Evolutionary conservation across 2,113 vertebrate species (phyloP).

Genomic region (Mirza zaza): DNA sequence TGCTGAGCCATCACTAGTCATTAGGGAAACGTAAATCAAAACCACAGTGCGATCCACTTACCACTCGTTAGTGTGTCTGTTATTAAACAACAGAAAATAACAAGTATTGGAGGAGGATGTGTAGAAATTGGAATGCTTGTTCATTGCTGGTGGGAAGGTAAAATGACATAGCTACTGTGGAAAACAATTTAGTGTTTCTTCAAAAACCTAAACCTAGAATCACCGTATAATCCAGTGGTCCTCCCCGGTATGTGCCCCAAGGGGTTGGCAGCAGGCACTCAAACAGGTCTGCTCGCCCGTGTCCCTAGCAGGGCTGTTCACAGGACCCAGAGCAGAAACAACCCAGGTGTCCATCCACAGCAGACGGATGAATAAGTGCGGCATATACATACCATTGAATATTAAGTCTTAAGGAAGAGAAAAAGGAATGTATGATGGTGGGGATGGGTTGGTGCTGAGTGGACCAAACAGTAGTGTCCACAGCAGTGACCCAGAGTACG

Average conservation of each 20-base stretch:
- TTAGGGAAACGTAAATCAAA: background rate
- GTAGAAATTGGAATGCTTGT: background rate
- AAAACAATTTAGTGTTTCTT: background rate
- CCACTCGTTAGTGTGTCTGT: no score
- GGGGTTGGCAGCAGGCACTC: background rate
- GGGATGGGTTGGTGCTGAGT: background rate
- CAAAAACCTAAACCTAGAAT: background rate
- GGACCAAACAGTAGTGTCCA: background rate
- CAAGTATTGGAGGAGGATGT: fast-evolving
- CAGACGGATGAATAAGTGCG: background rate
- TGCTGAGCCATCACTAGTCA: fast-evolving
- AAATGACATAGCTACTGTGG: background rate
- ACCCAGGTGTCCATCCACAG: fast-evolving
- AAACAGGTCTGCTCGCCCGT: fast-evolving
- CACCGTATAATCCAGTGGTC: fast-evolving
- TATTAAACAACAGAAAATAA: no score
- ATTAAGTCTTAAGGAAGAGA: background rate
- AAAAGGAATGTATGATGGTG: no score
- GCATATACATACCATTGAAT: fast-evolving
- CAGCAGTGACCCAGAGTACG: background rate
- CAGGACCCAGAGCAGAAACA: background rate
- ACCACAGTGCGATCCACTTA: background rate
- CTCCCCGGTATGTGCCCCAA: background rate
- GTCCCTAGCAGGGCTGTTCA: background rate
- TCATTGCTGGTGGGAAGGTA: fast-evolving